phyloP scores from a whole-genome alignment of 2,797 vertebrate genomes.

The Eulemur albifrons region DNA sequence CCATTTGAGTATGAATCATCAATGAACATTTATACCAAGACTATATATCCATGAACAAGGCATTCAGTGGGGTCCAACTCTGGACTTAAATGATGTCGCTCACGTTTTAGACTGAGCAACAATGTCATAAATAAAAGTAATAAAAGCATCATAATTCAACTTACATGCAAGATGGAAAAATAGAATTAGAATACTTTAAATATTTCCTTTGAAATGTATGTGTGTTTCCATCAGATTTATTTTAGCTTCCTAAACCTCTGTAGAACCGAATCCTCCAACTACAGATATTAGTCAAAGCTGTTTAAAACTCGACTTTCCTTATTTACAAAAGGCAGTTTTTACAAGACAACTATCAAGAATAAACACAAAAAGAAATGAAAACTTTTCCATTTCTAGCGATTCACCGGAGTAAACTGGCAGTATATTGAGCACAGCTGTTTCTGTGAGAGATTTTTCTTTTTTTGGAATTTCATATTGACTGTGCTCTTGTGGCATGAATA shows the following conservation, averaged over 20 bases:
- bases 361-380: slow-evolving; percentile 71
- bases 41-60: background rate
- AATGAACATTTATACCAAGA: background rate
- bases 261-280: background rate
- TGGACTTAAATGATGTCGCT: background rate
- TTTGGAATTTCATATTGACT: slow-evolving; percentile 50
- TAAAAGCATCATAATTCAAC: background rate
- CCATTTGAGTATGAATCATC: background rate
- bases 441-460: slow-evolving; percentile 45
- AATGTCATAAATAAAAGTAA: background rate
- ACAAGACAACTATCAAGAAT: slow-evolving; percentile 61
- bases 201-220: background rate
- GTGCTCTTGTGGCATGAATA: slow-evolving; percentile 50
- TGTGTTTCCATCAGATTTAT: background rate
- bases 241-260: slow-evolving; percentile 37
- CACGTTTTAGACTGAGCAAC: background rate
- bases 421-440: slow-evolving; percentile 69
- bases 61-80: background rate
- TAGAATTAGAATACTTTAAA: background rate
- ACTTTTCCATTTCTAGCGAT: slow-evolving; percentile 66
- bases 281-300: slow-evolving; percentile 57
- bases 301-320: slow-evolving; percentile 71
- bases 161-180: background rate
- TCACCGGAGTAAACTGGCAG: slow-evolving; percentile 48
- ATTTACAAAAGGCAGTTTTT: slow-evolving; percentile 72